Conservation (phyloP, 2,113 vertebrate species). For the Ranitomeya imitator region DNA sequence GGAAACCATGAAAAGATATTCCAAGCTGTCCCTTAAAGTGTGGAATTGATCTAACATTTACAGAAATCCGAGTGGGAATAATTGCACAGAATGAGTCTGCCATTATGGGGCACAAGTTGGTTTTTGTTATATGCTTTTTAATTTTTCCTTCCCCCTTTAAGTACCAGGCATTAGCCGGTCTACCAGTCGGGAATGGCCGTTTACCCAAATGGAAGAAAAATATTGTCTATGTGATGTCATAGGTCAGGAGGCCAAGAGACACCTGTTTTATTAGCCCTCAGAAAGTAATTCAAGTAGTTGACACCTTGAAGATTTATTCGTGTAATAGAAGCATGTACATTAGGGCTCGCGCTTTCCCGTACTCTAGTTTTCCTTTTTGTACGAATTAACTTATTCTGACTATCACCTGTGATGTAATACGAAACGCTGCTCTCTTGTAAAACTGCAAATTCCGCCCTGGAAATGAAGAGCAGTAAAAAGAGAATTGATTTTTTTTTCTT, state of each 20-base stretch:
- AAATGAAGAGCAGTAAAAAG: constrained; percentile 41
- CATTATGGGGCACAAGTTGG: constrained; percentile 60
- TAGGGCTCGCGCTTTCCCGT: constrained; percentile 62
- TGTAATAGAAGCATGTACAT: constrained; percentile 62
- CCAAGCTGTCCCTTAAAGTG: constrained; percentile 65
- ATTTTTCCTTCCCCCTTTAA: constrained; percentile 43
- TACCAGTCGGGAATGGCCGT: constrained; percentile 58
- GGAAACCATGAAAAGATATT: constrained; percentile 69
- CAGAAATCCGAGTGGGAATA: constrained; percentile 62
- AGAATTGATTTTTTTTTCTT: constrained; percentile 22
- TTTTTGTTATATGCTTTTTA: constrained; percentile 63
- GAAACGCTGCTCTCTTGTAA: constrained; percentile 34
- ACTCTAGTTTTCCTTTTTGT: constrained; percentile 63
- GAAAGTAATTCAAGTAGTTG: constrained; percentile 58
- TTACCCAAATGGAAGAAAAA: constrained; percentile 58
- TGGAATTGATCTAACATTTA: constrained; percentile 66
- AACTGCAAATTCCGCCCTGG: constrained; percentile 28
- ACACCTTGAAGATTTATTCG: constrained; percentile 66
- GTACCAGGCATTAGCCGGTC: constrained; percentile 58
- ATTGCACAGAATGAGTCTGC: constrained; percentile 59
- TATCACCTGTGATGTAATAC: constrained; percentile 62
- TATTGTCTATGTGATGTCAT: constrained; percentile 57
- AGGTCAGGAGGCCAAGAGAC: constrained; percentile 66
- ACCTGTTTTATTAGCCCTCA: constrained; percentile 62
- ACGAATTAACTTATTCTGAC: constrained; percentile 70